These are phyloP conservation scores for Redunca redunca DNA, from an alignment of 2,113 vertebrate species.

Conservation along the genomic window DNA sequence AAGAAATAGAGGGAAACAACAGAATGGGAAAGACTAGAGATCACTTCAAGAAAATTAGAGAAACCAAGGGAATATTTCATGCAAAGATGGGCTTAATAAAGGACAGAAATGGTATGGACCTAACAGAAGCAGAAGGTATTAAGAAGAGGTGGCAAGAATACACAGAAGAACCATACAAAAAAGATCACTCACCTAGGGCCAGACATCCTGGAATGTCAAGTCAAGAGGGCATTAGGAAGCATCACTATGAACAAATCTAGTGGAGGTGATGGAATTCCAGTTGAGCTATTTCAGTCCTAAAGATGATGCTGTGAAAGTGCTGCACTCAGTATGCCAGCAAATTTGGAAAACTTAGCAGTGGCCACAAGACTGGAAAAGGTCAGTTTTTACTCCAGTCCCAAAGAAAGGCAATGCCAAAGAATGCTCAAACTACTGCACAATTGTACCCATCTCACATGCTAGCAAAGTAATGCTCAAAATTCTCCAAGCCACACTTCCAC, in stretches of 20 bases:
- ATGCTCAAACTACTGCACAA: background rate
- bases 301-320: background rate
- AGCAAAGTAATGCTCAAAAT: background rate
- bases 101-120: background rate
- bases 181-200: background rate
- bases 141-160: background rate
- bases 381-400: background rate
- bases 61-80: background rate
- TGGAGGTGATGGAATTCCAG: background rate
- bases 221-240: background rate
- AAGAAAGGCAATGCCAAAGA: background rate
- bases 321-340: background rate
- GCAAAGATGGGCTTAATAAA: background rate
- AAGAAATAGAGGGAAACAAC: background rate
- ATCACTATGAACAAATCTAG: background rate
- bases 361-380: background rate
- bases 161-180: background rate
- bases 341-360: background rate
- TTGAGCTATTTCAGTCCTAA: background rate
- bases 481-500: background rate
- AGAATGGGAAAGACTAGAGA: background rate
- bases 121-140: background rate
- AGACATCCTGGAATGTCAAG: background rate
- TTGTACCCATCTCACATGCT: background rate
- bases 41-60: background rate